Conservation (phyloP, 2,113 vertebrate species). For the Psephotus haematonotus region DNA sequence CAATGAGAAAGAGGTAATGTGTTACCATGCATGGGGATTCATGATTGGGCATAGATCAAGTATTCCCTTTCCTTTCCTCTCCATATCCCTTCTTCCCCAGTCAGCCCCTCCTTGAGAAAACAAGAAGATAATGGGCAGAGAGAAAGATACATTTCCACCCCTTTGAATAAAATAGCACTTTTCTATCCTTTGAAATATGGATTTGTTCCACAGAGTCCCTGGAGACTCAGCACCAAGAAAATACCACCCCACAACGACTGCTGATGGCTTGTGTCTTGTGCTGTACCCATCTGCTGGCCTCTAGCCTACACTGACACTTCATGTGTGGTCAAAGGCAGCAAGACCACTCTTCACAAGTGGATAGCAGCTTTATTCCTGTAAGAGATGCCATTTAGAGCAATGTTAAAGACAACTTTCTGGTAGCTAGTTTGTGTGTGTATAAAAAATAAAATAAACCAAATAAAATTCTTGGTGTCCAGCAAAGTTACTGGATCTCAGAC, state of each 20-base stretch:
- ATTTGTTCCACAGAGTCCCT: neutral
- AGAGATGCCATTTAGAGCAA: neutral
- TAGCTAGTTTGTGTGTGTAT: neutral
- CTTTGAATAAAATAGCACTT: neutral
- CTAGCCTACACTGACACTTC: neutral
- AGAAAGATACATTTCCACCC: neutral
- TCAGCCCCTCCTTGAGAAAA: neutral
- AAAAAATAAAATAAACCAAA: slow-evolving; percentile 2
- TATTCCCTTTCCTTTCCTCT: neutral
- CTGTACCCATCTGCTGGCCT: neutral
- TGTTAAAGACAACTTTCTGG: neutral
- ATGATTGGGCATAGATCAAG: neutral
- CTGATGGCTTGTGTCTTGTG: neutral
- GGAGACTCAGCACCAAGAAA: slow-evolving; percentile 7
- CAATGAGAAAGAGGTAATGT: neutral
- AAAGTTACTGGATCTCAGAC: neutral
- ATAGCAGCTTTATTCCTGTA: neutral
- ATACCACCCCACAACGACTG: neutral
- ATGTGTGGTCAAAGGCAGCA: neutral
- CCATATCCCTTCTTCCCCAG: neutral
- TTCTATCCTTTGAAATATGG: neutral
- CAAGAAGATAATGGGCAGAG: neutral
- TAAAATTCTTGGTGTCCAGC: slow-evolving; percentile 32
- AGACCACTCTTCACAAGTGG: neutral
- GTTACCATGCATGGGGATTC: neutral